Percentiles rank a stretch among this genome's conserved stretches.
Evolutionary conservation across 2,888 invertebrate genomes (phyloP).

Genomic region (Gisinianus flammeolus): DNA sequence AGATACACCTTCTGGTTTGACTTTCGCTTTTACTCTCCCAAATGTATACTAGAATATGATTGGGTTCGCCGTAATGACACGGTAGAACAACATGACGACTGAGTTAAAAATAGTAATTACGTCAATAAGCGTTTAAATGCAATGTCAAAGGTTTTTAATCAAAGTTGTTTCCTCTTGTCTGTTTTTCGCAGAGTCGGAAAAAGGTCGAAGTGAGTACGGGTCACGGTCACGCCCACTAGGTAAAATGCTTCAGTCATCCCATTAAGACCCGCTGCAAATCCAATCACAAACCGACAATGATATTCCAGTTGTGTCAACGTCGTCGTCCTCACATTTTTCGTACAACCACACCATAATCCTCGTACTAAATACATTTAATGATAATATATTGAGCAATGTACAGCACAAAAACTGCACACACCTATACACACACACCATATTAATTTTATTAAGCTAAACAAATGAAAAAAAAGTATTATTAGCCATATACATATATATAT

Average conservation of each 20-base stretch:
- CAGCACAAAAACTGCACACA: not conserved
- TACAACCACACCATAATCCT: not conserved
- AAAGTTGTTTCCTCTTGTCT: constrained; percentile 43
- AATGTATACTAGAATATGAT: too few species aligned
- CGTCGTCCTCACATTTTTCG: not conserved
- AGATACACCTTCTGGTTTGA: too few species aligned
- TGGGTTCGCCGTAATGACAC: too few species aligned
- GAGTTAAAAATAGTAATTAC: not conserved
- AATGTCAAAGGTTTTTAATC: constrained; percentile 10
- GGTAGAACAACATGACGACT: not conserved
- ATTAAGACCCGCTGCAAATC: constrained; percentile 10
- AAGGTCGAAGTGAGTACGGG: constrained; percentile 60
- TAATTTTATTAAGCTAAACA: too few species aligned
- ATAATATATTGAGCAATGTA: not conserved
- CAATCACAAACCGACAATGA: not conserved
- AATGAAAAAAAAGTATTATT: too few species aligned
- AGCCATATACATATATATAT: too few species aligned
- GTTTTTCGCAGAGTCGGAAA: constrained; percentile 60
- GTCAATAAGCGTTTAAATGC: not conserved
- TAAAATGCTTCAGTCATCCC: constrained; percentile 34
- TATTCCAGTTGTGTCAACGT: constrained; percentile 32
- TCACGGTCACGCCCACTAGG: constrained; percentile 56
- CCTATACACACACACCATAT: too few species aligned
- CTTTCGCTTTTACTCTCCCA: not conserved
- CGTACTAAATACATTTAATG: not conserved